Base-by-base conservation (phyloP, 2,113 vertebrate genomes). In the Felis chaus region DNA sequence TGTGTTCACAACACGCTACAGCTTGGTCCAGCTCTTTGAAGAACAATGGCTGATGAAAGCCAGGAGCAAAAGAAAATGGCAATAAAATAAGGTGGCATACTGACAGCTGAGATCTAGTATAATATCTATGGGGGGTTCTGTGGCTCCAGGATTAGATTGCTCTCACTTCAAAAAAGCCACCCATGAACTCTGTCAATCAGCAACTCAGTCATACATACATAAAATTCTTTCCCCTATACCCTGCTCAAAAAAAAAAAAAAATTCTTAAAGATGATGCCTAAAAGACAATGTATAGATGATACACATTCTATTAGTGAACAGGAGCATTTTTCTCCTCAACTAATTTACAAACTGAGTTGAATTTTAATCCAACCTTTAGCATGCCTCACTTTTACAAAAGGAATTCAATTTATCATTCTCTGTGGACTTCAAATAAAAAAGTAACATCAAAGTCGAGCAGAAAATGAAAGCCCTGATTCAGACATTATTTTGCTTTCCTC, bases 331-430 rank as follows among this genome's bases (percentile, higher is more conserved):
- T 89, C 92, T 92, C 66, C 66, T 92, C 95, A n/a, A 79, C 85
- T 97, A 95, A 95, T 74, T 93, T 95, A 80, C 36, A 95, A 89
- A 95, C 48, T 39, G 81, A 82, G 87, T 85, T 96, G 69, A 78
- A 80, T 97, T 96, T 94, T 96, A 91, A 97, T 85, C 76, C 84
- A 82, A 12, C 78, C 55, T 98, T 95, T 96, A 55, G 33, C 0
- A 0, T 57, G 85, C 63, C 81, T 95, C n/a, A 13, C 81, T 85
- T 97, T 96, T 85, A 96, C 76, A 96, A 96, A 97, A 91, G 78
- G n/a, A 92, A 97, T 97, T 96, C 88, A 89, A 95, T 97, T 92
- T 97, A 96, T 97, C 97, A 94, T 91, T 96, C 96, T 98, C 84
- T 50, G 31, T 65, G n/a, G 95, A 97, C 94, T 95, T 96, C 97